Percentiles rank a stretch among this genome's conserved stretches.
These are phyloP conservation scores for Conus canariensis DNA, from an alignment of 2,888 invertebrate genomes.

Conservation along the genomic window DNA sequence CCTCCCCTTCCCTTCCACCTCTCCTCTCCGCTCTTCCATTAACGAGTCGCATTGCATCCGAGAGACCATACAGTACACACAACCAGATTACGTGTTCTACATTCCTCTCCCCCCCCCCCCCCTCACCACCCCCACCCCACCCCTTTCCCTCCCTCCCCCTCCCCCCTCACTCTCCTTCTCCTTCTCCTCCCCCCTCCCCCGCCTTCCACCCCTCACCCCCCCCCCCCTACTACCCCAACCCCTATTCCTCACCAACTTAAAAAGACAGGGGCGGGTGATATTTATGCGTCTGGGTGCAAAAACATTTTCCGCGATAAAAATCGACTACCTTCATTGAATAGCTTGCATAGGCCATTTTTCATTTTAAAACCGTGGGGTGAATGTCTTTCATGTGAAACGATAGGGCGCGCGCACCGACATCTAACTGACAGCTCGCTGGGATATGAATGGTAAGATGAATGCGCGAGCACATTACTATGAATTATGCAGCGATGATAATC, in stretches of 20 bases:
- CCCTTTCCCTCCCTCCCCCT: too few species aligned
- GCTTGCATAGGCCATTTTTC: constrained; percentile 42
- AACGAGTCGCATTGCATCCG: not conserved
- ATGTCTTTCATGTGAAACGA: constrained; percentile 41
- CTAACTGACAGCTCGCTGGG: constrained; percentile 34
- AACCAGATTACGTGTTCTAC: not conserved
- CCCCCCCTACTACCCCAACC: not conserved
- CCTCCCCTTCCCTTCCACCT: too few species aligned
- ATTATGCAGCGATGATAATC: constrained; percentile 44
- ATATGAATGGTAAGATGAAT: constrained; percentile 37
- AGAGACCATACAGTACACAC: not conserved
- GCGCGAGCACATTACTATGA: constrained; percentile 41
- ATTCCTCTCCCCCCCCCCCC: not conserved
- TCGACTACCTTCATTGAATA: constrained; percentile 28
- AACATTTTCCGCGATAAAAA: constrained; percentile 34
- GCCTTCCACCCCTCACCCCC: not conserved
- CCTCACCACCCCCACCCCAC: not conserved
- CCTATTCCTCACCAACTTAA: not conserved
- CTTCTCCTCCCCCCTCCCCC: not conserved
- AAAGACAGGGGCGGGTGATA: not conserved
- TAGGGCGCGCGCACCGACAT: constrained; percentile 28
- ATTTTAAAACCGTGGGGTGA: constrained; percentile 24
- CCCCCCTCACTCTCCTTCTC: too few species aligned
- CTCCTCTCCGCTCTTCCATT: not conserved
- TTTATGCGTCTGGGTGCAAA: constrained; percentile 35